These are phyloP conservation scores for Papilio polyxenes DNA, from an alignment of 1,140 invertebrate genomes.

Conservation along the genomic window DNA sequence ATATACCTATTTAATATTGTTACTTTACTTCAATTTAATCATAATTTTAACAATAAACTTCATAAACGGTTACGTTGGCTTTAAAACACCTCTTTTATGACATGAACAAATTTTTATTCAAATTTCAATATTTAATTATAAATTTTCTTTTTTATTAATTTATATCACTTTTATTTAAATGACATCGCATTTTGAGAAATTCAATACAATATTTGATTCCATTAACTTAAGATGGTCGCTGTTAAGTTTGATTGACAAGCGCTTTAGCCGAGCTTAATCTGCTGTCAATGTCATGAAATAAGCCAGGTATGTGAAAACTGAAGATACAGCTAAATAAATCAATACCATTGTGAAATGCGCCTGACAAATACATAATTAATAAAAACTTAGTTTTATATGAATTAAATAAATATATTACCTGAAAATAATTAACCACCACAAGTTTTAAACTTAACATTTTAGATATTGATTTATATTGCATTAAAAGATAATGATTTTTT, in stretches of 20 bases:
- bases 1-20: background rate
- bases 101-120: too few relatives aligned
- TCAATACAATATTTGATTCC: constrained; percentile 11
- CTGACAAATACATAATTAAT: background rate
- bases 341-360: background rate
- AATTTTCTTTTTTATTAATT: background rate
- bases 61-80: background rate
- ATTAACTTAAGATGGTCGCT: constrained; percentile 19
- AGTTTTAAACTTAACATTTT: too few relatives aligned
- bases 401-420: background rate
- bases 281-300: constrained; percentile 30
- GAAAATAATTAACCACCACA: too few relatives aligned
- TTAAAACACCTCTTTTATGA: too few relatives aligned
- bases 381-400: too few relatives aligned
- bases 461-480: too few relatives aligned
- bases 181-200: background rate
- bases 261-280: constrained; percentile 27
- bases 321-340: background rate
- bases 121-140: background rate
- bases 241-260: constrained; percentile 31
- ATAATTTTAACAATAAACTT: background rate
- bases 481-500: too few relatives aligned
- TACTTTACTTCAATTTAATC: background rate
- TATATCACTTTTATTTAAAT: background rate
- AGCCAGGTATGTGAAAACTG: constrained; percentile 3